Percentiles rank a stretch among this genome's conserved stretches.
phyloP scores from a whole-genome alignment of 2,888 invertebrate genomes.

The Diplazon laetatorius region DNA sequence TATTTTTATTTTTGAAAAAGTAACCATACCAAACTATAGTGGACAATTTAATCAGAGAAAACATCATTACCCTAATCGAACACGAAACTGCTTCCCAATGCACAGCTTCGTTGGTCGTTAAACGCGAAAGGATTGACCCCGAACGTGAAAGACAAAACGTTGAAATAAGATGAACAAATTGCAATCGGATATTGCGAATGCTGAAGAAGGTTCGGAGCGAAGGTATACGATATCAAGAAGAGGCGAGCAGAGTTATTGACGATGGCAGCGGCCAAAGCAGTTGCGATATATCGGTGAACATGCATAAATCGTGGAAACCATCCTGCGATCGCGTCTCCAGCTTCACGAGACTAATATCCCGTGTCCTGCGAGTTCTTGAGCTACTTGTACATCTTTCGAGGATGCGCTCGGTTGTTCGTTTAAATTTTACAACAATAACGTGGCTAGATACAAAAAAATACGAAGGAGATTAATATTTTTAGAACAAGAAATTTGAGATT shows the following conservation, averaged over 20 bases:
- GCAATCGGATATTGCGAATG: slow-evolving; percentile 78
- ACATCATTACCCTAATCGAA: slow-evolving; percentile 8
- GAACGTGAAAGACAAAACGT: slow-evolving; percentile 59
- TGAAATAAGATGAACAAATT: slow-evolving; percentile 77
- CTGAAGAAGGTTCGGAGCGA: slow-evolving; percentile 71
- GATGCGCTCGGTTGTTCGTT: slow-evolving; percentile 50
- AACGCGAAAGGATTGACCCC: slow-evolving; percentile 30
- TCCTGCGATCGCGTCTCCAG: slow-evolving; percentile 33
- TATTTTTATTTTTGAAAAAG: too few relatives aligned
- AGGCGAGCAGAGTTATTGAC: slow-evolving; percentile 74
- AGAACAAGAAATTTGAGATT: too few relatives aligned
- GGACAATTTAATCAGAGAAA: background rate
- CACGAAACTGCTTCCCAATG: slow-evolving; percentile 8
- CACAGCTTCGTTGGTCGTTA: slow-evolving; percentile 40
- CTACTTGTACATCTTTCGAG: slow-evolving; percentile 42
- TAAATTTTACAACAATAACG: slow-evolving; percentile 41
- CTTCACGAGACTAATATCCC: slow-evolving; percentile 39
- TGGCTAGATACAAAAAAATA: slow-evolving; percentile 43
- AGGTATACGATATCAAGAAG: slow-evolving; percentile 74
- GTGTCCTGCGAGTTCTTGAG: slow-evolving; percentile 17
- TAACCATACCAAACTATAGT: background rate
- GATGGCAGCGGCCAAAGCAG: slow-evolving; percentile 73
- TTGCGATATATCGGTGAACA: slow-evolving; percentile 76
- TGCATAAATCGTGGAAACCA: slow-evolving; percentile 73
- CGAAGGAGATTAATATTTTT: slow-evolving; percentile 17